Evolutionary conservation across 2,888 invertebrate genomes (phyloP), one percentile per base, ranked within the genome.

Genomic region (Ypsolopha sequella): DNA sequence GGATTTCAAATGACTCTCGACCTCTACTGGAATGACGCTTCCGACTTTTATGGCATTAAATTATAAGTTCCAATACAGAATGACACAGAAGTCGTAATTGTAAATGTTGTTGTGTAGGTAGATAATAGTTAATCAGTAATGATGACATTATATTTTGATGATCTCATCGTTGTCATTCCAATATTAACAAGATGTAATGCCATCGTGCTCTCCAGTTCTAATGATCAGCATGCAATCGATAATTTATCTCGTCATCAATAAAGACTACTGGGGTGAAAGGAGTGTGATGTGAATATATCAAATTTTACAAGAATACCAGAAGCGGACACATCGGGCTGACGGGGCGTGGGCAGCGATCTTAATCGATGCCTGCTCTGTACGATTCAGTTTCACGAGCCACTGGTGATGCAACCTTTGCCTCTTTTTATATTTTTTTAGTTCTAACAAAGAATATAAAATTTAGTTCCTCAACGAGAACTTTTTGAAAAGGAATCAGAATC

Each of bases 1-100:
- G 81, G 77, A 65, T 78, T 76, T 68, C 54, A 71, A 76, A 80
- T 81, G 82, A 82, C 76, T 76, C 61, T 66, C 69, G 69, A 71
- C 65, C 73, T 70, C 55, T 62, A 68, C 65, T 61, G 67, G 72
- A 72, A 68, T 66, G 61, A 64, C 58, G 72, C 74, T 77, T 76
- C 79, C 73, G 73, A 66, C 68, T 63, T 58, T 62, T 58, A 63
- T 68, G 66, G 58, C 57, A 57, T 59, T 41, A 65, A 68, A 70
- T 74, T 66, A 67, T 51, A 54, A 53, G 57, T 55, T 54, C 56
- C 54, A 3, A 55, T 38, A 24, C 14, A 39, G 14, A 43, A 43
- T 43, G 24, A 24, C 24, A 24, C 24, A 24, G 24, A 3, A 3
- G 24, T 24, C 24, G 24, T 24, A 24, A 24, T 24, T 24, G 24